Conservation (phyloP, 2,113 vertebrate genomes). For the Felis catus region DNA sequence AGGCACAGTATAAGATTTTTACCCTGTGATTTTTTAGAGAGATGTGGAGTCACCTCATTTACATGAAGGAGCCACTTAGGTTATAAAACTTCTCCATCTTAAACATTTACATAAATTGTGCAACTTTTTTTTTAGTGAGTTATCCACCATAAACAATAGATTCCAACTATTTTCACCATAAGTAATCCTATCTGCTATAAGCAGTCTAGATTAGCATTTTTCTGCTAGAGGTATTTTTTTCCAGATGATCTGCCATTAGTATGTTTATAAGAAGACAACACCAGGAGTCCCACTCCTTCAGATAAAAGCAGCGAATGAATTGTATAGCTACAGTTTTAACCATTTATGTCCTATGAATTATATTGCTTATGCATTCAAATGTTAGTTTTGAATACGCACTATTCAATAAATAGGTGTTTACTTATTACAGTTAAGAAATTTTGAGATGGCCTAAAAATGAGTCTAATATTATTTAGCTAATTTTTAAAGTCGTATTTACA, state of each 20-base stretch:
- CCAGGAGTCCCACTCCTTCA: too few species aligned
- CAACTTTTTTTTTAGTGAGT: background rate
- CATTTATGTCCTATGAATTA: background rate
- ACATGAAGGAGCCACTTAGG: background rate
- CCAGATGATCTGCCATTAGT: background rate
- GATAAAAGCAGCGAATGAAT: background rate
- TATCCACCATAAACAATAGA: background rate
- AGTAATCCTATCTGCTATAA: background rate
- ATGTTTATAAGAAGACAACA: background rate
- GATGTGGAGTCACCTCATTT: background rate
- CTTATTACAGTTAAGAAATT: background rate
- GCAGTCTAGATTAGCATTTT: background rate
- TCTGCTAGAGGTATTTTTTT: background rate
- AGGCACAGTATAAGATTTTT: background rate
- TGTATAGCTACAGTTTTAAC: background rate
- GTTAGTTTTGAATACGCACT: background rate
- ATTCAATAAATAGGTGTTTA: background rate
- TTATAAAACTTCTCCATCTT: background rate
- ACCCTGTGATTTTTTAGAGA: background rate
- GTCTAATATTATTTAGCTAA: background rate
- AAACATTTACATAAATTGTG: background rate
- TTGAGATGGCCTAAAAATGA: background rate
- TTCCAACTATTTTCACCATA: background rate
- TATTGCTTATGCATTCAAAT: background rate
- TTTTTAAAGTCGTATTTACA: background rate